These are phyloP conservation scores for Syrista parreyssii DNA, from an alignment of 2,888 invertebrate genomes.

Conservation along the genomic window DNA sequence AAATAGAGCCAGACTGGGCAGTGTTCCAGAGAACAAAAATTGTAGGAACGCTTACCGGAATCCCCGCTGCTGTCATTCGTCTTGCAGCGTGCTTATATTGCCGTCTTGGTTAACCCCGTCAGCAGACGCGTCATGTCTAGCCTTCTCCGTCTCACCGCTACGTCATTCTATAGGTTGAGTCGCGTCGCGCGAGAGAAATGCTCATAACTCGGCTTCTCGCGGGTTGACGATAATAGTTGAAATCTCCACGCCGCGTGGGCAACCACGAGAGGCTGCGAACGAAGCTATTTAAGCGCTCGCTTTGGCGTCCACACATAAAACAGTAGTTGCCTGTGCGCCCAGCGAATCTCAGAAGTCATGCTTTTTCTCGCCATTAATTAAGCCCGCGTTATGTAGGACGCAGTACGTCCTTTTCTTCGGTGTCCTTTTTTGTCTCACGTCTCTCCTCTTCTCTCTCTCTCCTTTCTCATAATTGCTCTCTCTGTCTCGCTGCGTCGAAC, in stretches of 20 bases:
- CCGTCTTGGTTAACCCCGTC: background rate
- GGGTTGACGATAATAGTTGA: background rate
- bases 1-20: background rate
- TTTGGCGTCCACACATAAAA: background rate
- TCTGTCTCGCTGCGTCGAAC: background rate
- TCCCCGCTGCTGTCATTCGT: background rate
- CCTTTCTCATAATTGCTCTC: background rate
- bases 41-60: background rate
- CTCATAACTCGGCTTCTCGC: too few relatives aligned
- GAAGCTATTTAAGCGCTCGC: background rate
- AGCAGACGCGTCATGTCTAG: too few relatives aligned
- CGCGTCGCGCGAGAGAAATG: too few relatives aligned
- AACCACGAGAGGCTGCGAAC: background rate
- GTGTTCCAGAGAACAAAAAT: background rate
- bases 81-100: background rate
- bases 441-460: background rate
- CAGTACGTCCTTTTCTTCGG: background rate
- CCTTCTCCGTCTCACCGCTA: too few relatives aligned
- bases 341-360: slow-evolving; percentile 13
- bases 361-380: slow-evolving; percentile 20
- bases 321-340: background rate
- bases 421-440: background rate
- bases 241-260: background rate
- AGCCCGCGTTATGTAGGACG: slow-evolving; percentile 21
- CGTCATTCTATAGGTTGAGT: too few relatives aligned